Conservation (phyloP, 2,797 vertebrate species). For the Sebastes minor region DNA sequence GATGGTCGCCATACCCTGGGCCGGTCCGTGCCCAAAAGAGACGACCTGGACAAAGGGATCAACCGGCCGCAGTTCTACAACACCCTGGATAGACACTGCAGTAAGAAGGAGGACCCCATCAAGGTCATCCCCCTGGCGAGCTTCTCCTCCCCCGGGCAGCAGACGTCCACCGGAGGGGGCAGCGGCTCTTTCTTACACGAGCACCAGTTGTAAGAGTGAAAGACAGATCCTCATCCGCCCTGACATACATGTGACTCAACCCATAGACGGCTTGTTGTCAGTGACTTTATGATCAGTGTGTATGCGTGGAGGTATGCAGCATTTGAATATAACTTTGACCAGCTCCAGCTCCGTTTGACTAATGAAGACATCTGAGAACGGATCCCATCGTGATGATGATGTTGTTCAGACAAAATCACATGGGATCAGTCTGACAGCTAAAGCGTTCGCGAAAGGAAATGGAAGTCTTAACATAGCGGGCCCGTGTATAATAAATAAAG, state of each 20-base stretch:
- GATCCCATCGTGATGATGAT: constrained; percentile 43
- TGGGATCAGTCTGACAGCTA: constrained; percentile 26
- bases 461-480: constrained; percentile 55
- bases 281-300: constrained; percentile 64
- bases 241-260: constrained; percentile 58
- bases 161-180: constrained; percentile 71
- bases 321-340: constrained; percentile 47
- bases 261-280: constrained; percentile 49
- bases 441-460: constrained; percentile 23
- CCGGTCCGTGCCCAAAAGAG: constrained; percentile 90
- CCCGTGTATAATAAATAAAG: constrained; percentile 72
- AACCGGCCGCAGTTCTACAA: constrained; percentile 91
- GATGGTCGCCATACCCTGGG: constrained; percentile 90
- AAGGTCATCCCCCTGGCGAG: constrained; percentile 95
- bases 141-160: constrained; percentile 85
- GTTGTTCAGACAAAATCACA: constrained; percentile 51
- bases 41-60: constrained; percentile 88
- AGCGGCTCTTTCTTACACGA: constrained; percentile 86
- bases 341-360: constrained; percentile 66
- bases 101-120: constrained; percentile 88
- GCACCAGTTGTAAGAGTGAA: constrained; percentile 88
- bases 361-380: constrained; percentile 44
- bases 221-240: constrained; percentile 61
- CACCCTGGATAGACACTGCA: constrained; percentile 91
- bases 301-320: constrained; percentile 51